Percentiles rank a stretch among this genome's conserved stretches.
phyloP scores from a whole-genome alignment of 2,113 vertebrate species.

The Petrocephalus zakoni region DNA sequence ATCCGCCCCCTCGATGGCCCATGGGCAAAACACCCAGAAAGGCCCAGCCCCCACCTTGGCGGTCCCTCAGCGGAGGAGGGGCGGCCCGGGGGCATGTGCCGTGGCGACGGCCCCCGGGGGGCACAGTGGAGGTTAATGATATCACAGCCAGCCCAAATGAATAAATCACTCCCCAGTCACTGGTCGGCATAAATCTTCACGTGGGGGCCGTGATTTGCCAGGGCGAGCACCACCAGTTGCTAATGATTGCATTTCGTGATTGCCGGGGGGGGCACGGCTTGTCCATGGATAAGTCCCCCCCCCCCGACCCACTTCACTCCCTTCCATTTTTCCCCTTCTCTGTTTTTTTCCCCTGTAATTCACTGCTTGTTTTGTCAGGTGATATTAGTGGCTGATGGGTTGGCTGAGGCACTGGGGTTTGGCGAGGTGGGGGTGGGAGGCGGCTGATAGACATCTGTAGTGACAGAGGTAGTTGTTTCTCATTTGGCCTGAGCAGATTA shows the following conservation, averaged over 20 bases:
- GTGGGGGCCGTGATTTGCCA: conserved; percentile 56
- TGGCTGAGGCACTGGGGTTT: not conserved
- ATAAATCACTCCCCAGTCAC: conserved; percentile 57
- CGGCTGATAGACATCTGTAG: conserved; percentile 33
- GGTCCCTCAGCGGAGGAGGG: conserved; percentile 28
- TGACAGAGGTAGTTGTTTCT: conserved; percentile 54
- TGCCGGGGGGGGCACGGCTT: conserved; percentile 47
- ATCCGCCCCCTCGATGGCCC: conserved; percentile 8
- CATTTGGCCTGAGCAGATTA: conserved; percentile 43
- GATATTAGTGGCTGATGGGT: conserved; percentile 55
- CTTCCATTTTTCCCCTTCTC: conserved; percentile 25
- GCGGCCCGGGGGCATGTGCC: conserved; percentile 52
- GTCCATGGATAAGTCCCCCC: conserved; percentile 54
- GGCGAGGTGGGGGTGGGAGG: not conserved
- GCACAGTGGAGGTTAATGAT: conserved; percentile 67
- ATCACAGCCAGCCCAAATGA: conserved; percentile 56
- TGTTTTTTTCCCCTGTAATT: conserved; percentile 48
- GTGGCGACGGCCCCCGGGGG: conserved; percentile 60
- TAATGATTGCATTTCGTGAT: conserved; percentile 60
- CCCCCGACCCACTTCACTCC: conserved; percentile 32
- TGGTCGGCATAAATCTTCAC: conserved; percentile 65
- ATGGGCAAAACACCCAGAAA: conserved; percentile 1
- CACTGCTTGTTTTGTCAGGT: conserved; percentile 68
- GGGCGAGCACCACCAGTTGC: conserved; percentile 64
- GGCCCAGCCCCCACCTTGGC: not conserved